Evolutionary conservation across 2,888 invertebrate species (phyloP).

Genomic region (Drosophila monieri): DNA sequence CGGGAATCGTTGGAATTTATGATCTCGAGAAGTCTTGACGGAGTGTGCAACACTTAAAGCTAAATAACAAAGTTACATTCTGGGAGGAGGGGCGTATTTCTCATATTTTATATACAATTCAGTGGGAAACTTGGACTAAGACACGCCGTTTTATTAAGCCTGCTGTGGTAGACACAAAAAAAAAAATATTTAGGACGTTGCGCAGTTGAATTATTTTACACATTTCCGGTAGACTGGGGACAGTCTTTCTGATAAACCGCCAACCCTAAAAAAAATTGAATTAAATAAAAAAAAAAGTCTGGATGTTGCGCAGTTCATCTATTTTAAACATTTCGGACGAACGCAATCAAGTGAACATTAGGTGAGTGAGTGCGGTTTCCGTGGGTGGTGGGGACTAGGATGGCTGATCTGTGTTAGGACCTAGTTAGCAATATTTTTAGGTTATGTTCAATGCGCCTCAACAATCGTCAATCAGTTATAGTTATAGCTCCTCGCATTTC

Average conservation of each 20-base stretch:
- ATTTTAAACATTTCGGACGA: slow-evolving; percentile 58
- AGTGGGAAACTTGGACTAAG: slow-evolving; percentile 40
- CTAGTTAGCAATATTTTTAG: slow-evolving; percentile 44
- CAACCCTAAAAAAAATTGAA: neutral
- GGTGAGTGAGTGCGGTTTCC: slow-evolving; percentile 20
- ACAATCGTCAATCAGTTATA: slow-evolving; percentile 60
- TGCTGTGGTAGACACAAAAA: slow-evolving; percentile 4
- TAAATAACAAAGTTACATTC: slow-evolving; percentile 68
- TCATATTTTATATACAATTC: slow-evolving; percentile 43
- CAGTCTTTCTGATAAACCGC: too few relatives aligned
- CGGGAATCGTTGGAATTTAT: slow-evolving; percentile 33
- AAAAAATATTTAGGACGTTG: slow-evolving; percentile 7
- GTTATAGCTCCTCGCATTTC: slow-evolving; percentile 52
- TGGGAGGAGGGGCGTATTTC: slow-evolving; percentile 19
- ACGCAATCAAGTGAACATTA: slow-evolving; percentile 12
- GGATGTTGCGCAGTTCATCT: slow-evolving; percentile 38
- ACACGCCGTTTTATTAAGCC: slow-evolving; percentile 48
- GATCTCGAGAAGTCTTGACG: slow-evolving; percentile 59
- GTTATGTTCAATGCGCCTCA: slow-evolving; percentile 48
- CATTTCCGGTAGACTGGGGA: slow-evolving; percentile 43
- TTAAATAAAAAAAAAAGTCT: neutral
- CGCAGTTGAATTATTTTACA: slow-evolving; percentile 54
- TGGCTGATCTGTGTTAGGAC: slow-evolving; percentile 45
- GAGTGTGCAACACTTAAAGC: slow-evolving; percentile 78
- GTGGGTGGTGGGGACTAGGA: slow-evolving; percentile 23